Evolutionary conservation across 2,113 vertebrate species (phyloP).

Genomic region (Delphinus delphis): DNA sequence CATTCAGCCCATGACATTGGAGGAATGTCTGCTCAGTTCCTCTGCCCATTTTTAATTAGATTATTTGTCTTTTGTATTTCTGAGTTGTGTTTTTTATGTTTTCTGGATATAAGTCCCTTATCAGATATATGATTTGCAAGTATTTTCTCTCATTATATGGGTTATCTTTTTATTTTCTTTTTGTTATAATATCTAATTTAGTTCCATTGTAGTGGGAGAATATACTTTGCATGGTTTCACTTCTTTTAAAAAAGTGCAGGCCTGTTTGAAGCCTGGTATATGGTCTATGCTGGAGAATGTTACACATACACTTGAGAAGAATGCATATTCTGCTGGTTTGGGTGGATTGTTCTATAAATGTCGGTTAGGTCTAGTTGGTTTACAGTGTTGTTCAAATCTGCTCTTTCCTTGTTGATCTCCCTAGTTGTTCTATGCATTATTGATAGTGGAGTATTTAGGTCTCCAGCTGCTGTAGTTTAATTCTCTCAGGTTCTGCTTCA

Average conservation of each 20-base stretch:
- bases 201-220: not conserved
- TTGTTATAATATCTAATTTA: not conserved
- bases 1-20: not conserved
- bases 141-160: not conserved
- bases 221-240: not conserved
- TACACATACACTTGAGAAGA: not conserved
- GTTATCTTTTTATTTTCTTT: not conserved
- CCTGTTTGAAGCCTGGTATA: not conserved
- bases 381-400: not conserved
- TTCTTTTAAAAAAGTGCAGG: not conserved
- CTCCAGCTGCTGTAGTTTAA: not conserved
- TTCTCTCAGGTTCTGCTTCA: not conserved
- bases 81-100: not conserved
- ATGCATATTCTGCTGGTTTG: not conserved
- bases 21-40: not conserved
- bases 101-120: not conserved
- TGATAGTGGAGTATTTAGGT: not conserved
- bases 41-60: not conserved
- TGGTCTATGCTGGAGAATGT: not conserved
- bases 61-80: not conserved
- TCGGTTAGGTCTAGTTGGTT: not conserved
- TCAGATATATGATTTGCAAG: not conserved
- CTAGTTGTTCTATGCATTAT: not conserved
- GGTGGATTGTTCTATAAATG: not conserved
- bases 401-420: not conserved